A percentile compares a stretch with the other conserved stretches of the same genome.
Evolutionary conservation across 37 sponge, comb jelly and placozoan species (phyloP).

Genomic region (Axinella damicornis): DNA sequence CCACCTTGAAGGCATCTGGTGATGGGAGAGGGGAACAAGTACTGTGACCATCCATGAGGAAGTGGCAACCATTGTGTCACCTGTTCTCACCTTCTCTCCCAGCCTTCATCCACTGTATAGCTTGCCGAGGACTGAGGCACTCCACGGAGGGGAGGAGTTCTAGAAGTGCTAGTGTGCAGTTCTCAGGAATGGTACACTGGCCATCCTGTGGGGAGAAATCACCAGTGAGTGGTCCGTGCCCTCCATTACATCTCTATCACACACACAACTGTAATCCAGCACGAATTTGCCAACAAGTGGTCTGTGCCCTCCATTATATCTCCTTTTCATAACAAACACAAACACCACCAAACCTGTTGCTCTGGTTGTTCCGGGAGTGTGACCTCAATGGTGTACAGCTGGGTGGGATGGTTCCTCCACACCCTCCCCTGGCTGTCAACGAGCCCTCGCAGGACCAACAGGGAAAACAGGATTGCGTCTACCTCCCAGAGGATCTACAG

Average conservation of each 20-base stretch:
- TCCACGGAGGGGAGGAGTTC: conserved; percentile 43
- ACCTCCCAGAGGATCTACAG: conserved; percentile 48
- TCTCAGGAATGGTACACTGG: neutral
- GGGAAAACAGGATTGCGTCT: conserved; percentile 55
- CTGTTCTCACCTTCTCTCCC: neutral
- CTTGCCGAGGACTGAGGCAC: conserved; percentile 23
- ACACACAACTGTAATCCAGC: no score
- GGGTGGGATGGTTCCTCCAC: conserved; percentile 47
- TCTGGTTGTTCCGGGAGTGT: conserved; percentile 19
- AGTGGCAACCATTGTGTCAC: no score
- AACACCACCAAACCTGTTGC: neutral
- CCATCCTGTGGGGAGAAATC: no score
- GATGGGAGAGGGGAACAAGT: neutral
- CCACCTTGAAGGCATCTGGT: neutral
- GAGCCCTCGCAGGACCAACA: conserved; percentile 41
- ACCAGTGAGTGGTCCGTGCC: no score
- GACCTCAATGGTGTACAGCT: conserved; percentile 55
- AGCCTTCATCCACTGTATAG: neutral
- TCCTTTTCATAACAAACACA: no score
- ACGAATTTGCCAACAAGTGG: no score
- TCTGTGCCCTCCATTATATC: no score
- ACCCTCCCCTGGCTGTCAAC: conserved; percentile 58
- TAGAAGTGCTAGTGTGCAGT: neutral
- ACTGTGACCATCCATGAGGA: neutral
- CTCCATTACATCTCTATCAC: no score